phyloP scores from a whole-genome alignment of 2,888 invertebrate species.

The Acholoe squamosa region DNA sequence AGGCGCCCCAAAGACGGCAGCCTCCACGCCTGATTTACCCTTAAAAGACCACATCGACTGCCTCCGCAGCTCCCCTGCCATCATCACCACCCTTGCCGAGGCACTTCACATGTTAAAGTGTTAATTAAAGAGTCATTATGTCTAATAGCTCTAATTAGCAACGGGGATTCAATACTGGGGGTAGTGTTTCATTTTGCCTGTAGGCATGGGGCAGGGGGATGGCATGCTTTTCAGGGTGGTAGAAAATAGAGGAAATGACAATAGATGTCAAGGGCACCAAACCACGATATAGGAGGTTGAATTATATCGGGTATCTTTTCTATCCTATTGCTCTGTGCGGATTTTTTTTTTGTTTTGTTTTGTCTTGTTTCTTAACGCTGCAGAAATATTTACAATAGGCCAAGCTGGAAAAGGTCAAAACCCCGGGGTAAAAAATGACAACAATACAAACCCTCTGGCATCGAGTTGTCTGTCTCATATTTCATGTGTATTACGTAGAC shows the following conservation, averaged over 20 bases:
- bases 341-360: too few relatives aligned
- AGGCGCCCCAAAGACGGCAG: background rate
- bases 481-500: too few relatives aligned
- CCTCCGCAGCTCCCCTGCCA: background rate
- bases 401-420: too few relatives aligned
- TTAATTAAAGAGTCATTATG: constrained; percentile 46
- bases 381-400: too few relatives aligned
- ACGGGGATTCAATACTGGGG: background rate
- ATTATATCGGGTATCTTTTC: too few relatives aligned
- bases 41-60: constrained; percentile 1
- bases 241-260: background rate
- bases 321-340: too few relatives aligned
- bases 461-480: too few relatives aligned
- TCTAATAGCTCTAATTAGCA: constrained; percentile 43
- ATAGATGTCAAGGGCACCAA: background rate
- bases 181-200: background rate
- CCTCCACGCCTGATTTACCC: background rate
- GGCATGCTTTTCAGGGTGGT: background rate
- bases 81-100: background rate
- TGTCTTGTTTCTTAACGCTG: too few relatives aligned
- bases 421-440: too few relatives aligned
- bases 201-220: background rate
- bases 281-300: too few relatives aligned
- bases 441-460: too few relatives aligned
- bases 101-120: constrained; percentile 45